Evolutionary conservation across 2,797 vertebrate species (phyloP), one percentile per base, ranked within the genome.

Genomic region (Heterohyrax brucei): DNA sequence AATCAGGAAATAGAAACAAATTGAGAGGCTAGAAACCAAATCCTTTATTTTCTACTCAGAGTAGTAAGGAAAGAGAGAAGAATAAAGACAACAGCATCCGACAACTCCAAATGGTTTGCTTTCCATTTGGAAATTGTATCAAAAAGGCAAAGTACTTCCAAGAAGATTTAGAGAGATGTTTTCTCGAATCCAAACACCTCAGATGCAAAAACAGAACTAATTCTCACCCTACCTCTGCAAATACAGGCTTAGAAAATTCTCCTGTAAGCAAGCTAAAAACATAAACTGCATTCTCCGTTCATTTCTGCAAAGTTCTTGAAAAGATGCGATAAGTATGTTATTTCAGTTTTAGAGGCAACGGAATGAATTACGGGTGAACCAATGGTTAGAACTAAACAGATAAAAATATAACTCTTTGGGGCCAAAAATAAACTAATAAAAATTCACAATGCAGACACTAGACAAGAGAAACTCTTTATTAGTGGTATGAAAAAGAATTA

Each of bases 351-450:
- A 95, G 89, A 96, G 87, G 92, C 94, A 92, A 64, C 53, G 78
- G 84, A 72, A 96, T 96, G 81, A 96, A 96, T 96, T 95, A 96
- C 85, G 73, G 73, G 94, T 96, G 89, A 96, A n/a, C 96, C 56
- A n/a, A 3, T 83, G 70, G 75, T 72, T 68, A 78, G 68, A 96
- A 87, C 26, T 48, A 33, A 96, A 95, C 78, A 88, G 82, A 93
- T 92, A 66, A 92, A 97, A 96, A 91, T 81, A 62, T 78, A 72
- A 80, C 93, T 91, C 73, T 89, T 91, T 61, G 59, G 79, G 75
- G 44, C 62, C 92, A 94, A 78, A 97, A 82, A 91, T 92, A 95
- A 95, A 39, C 77, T 66, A 95, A 96, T 94, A 95, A 97, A 89
- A 92, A 75, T 84, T 93, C 90, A 89, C 92, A 95, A 68, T 82